These are phyloP conservation scores for Chiloscyllium punctatum DNA, from an alignment of 2,797 vertebrate genomes.

Conservation along the genomic window DNA sequence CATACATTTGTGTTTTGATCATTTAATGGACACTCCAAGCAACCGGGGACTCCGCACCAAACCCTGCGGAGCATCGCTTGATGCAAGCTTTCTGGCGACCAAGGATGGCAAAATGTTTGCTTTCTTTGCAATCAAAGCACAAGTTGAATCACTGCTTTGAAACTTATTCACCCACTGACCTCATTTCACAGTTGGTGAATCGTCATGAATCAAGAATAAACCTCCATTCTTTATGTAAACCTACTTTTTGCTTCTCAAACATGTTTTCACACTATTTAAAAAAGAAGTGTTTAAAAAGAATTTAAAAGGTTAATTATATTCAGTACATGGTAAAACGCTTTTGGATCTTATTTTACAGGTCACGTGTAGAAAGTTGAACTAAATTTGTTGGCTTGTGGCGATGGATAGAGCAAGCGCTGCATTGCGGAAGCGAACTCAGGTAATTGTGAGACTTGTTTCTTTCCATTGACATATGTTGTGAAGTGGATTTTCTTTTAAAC, in stretches of 20 bases:
- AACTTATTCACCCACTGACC: too few relatives aligned
- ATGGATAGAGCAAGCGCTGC: constrained; percentile 21
- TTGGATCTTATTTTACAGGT: neutral
- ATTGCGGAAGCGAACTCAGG: constrained; percentile 12
- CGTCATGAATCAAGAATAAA: neutral
- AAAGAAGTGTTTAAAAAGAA: neutral
- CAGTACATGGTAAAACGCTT: neutral
- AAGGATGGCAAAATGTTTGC: neutral
- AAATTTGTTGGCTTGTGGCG: neutral
- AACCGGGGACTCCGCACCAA: too few relatives aligned
- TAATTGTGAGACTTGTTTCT: neutral
- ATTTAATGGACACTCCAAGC: too few relatives aligned
- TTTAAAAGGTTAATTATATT: neutral
- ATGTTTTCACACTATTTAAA: too few relatives aligned
- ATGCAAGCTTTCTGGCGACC: neutral
- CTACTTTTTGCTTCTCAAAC: neutral
- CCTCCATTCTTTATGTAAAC: neutral
- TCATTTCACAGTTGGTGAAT: too few relatives aligned
- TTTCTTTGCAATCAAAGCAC: neutral
- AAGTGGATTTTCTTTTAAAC: neutral
- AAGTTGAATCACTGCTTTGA: too few relatives aligned
- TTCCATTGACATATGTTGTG: neutral
- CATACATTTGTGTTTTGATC: too few relatives aligned
- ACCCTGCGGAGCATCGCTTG: too few relatives aligned
- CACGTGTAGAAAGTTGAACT: neutral